Conservation (phyloP, 2,113 vertebrate species). For the Platysternon megacephalum region DNA sequence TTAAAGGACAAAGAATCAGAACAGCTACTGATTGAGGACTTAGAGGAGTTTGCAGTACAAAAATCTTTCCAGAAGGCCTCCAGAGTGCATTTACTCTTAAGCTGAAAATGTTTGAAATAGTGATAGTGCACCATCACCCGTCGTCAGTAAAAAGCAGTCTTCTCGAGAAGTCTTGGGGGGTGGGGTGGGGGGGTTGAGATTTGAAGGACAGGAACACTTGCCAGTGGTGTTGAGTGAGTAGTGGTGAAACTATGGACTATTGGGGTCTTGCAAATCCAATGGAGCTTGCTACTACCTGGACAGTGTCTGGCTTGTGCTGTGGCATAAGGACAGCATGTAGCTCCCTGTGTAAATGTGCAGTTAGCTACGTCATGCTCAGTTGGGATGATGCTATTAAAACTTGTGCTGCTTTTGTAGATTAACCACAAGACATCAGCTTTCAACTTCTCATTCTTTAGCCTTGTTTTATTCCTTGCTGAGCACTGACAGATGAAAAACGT, state of each 20-base stretch:
- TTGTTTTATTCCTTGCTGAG: constrained; percentile 76
- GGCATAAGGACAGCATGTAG: constrained; percentile 15
- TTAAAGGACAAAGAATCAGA: neutral
- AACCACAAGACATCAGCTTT: constrained; percentile 73
- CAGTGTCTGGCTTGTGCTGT: neutral
- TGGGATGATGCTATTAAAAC: constrained; percentile 70
- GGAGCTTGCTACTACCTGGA: neutral
- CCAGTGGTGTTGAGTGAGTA: neutral
- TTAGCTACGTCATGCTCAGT: neutral
- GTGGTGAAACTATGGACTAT: constrained; percentile 16
- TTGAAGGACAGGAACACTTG: neutral
- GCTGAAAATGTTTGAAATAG: neutral
- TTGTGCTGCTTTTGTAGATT: constrained; percentile 77
- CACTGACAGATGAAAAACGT: constrained; percentile 71
- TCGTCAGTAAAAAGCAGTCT: neutral
- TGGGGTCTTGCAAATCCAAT: constrained; percentile 3
- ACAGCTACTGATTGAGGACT: neutral
- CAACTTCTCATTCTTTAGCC: constrained; percentile 80
- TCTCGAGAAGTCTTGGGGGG: neutral
- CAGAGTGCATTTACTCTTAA: neutral
- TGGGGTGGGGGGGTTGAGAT: neutral
- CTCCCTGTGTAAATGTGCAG: constrained; percentile 55
- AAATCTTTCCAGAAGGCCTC: neutral
- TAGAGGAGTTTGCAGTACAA: neutral
- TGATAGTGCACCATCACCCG: neutral